Percentiles rank a stretch among this genome's conserved stretches.
phyloP scores from a whole-genome alignment of 2,888 invertebrate species.

The Molorchus minor region DNA sequence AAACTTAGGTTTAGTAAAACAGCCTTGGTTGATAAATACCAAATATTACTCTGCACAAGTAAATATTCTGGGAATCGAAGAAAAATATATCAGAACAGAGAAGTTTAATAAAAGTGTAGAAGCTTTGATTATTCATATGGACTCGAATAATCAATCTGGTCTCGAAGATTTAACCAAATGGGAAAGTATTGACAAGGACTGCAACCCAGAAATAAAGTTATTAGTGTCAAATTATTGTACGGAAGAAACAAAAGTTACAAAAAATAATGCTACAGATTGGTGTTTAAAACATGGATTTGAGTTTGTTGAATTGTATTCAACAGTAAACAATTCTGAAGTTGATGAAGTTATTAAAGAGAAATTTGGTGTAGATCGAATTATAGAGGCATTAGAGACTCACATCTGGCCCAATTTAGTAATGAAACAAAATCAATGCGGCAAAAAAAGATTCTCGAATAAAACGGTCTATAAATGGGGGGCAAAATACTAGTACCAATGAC shows the following conservation, averaged over 20 bases:
- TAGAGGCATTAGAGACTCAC: conserved; percentile 77
- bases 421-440: conserved; percentile 64
- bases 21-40: conserved; percentile 71
- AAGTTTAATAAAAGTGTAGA: conserved; percentile 65
- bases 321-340: conserved; percentile 53
- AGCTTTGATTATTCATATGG: conserved; percentile 72
- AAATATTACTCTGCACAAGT: conserved; percentile 77
- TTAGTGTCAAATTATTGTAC: conserved; percentile 67
- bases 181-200: conserved; percentile 52
- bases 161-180: conserved; percentile 57
- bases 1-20: conserved; percentile 43
- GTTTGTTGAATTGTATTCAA: conserved; percentile 71
- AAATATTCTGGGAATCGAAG: conserved; percentile 66
- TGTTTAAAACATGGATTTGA: conserved; percentile 75
- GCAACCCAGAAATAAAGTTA: conserved; percentile 66
- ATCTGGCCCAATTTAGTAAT: conserved; percentile 75
- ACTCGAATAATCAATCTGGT: conserved; percentile 65
- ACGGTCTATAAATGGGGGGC: background rate
- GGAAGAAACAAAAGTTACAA: conserved; percentile 59
- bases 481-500: conserved; percentile 14
- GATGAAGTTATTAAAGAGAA: conserved; percentile 68
- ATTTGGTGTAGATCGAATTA: conserved; percentile 71
- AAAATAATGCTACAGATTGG: conserved; percentile 68
- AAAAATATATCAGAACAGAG: conserved; percentile 62
- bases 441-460: conserved; percentile 18